A percentile compares a stretch with the other conserved stretches of the same genome.
Evolutionary conservation across 2,888 invertebrate genomes (phyloP).

Genomic region (Euzophera pinguis): DNA sequence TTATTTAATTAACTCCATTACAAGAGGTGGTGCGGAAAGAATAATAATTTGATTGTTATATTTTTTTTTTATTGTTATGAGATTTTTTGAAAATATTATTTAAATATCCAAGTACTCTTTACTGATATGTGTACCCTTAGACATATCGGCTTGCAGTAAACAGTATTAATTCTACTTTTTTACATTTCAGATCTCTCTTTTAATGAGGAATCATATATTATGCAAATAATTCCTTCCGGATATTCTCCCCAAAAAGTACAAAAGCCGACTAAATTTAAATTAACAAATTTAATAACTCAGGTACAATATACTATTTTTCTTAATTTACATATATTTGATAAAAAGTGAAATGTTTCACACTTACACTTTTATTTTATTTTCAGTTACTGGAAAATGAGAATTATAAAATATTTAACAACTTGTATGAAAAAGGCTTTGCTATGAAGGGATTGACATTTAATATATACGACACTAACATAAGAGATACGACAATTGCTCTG

Average conservation of each 20-base stretch:
- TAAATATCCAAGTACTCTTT: no score
- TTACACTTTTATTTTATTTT: not conserved
- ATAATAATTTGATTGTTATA: no score
- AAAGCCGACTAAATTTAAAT: conserved; percentile 20
- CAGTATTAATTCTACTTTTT: not conserved
- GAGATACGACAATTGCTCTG: conserved; percentile 63
- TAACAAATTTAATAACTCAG: conserved; percentile 8
- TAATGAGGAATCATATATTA: conserved; percentile 36
- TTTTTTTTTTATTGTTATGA: no score
- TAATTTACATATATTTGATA: no score
- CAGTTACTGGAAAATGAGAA: conserved; percentile 46
- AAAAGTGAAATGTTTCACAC: not conserved
- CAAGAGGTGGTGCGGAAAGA: no score
- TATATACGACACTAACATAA: conserved; percentile 67
- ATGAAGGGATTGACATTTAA: conserved; percentile 64
- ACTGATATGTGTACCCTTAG: no score
- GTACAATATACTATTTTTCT: not conserved
- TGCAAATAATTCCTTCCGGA: conserved; percentile 41
- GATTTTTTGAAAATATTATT: no score
- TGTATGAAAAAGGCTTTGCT: conserved; percentile 43
- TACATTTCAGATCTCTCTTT: conserved; percentile 23
- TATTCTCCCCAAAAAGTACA: conserved; percentile 33
- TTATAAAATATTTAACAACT: conserved; percentile 37
- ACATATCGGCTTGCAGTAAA: no score
- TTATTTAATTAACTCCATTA: no score